phyloP scores from a whole-genome alignment of 1,140 invertebrate genomes.

The Leucophenga varia region DNA sequence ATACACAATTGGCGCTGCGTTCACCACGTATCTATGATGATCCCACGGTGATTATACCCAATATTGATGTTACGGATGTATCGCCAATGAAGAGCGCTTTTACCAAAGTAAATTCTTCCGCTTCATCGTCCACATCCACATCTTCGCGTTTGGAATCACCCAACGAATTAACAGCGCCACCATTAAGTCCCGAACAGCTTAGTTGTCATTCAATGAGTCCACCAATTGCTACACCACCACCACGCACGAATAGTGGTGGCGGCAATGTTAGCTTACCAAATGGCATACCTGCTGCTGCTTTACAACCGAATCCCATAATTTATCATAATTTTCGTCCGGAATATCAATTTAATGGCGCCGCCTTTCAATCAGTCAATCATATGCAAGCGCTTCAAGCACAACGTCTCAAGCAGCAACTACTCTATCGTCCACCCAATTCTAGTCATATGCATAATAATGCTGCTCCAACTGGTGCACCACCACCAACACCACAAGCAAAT shows the following conservation, averaged over 20 bases:
- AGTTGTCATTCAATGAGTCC: constrained; percentile 78
- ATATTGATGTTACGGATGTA: constrained; percentile 33
- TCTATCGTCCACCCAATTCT: constrained; percentile 31
- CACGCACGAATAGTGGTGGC: constrained; percentile 46
- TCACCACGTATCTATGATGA: constrained; percentile 51
- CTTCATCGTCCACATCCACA: constrained; percentile 60
- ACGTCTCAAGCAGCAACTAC: constrained; percentile 48
- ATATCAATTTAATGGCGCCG: constrained; percentile 47
- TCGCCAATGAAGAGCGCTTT: constrained; percentile 70
- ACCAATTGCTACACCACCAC: constrained; percentile 61
- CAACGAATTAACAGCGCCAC: constrained; percentile 60
- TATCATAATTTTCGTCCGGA: constrained; percentile 57
- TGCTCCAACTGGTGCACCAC: constrained; percentile 18
- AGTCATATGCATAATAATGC: constrained; percentile 19
- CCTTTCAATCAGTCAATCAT: constrained; percentile 50
- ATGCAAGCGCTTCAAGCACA: constrained; percentile 48
- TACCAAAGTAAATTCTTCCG: constrained; percentile 69
- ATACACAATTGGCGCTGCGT: constrained; percentile 41
- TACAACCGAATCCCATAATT: constrained; percentile 53
- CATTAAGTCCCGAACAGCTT: constrained; percentile 71
- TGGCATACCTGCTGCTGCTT: constrained; percentile 59
- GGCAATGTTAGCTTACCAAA: constrained; percentile 22
- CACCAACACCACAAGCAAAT: background rate
- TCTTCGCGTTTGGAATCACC: constrained; percentile 40
- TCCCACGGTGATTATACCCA: constrained; percentile 42